These are phyloP conservation scores for Sebastes diaconus DNA, from an alignment of 2,797 vertebrate genomes.

Conservation along the genomic window DNA sequence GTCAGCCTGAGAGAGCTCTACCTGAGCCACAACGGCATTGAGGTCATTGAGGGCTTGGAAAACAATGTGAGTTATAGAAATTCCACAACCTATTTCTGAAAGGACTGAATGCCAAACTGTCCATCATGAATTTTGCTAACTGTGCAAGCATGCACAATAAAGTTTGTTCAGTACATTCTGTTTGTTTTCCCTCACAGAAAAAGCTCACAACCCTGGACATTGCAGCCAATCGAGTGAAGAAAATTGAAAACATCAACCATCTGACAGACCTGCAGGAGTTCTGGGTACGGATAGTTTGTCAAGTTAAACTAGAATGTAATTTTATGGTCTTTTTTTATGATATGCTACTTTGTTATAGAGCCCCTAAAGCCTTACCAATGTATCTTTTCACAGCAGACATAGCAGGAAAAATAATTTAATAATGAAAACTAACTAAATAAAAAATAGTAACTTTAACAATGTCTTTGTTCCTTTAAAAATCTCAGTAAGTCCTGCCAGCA, in stretches of 20 bases:
- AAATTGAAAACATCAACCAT: constrained; percentile 97
- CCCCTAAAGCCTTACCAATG: background rate
- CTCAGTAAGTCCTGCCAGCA: background rate
- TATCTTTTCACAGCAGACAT: background rate
- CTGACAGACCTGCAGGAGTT: constrained; percentile 97
- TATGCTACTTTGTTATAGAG: background rate
- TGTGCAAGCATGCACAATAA: background rate
- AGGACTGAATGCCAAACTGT: background rate
- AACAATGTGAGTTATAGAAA: constrained; percentile 89
- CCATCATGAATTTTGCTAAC: background rate
- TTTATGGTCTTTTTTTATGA: background rate
- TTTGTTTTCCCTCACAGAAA: constrained; percentile 82
- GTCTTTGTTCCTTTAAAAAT: background rate
- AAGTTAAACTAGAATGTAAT: background rate
- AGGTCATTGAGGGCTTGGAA: constrained; percentile 97
- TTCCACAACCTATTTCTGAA: constrained; percentile 1
- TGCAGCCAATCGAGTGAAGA: constrained; percentile 95
- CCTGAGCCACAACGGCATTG: constrained; percentile 97
- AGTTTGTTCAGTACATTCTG: constrained; percentile 1
- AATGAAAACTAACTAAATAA: background rate
- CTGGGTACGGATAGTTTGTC: constrained; percentile 85
- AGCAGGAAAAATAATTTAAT: background rate
- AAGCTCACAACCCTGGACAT: constrained; percentile 98
- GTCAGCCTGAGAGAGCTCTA: constrained; percentile 93
- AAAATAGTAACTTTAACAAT: background rate